A percentile compares a stretch with the other conserved stretches of the same genome.
Conservation (phyloP, 1,140 invertebrate species). For the Drosophila pandora region DNA sequence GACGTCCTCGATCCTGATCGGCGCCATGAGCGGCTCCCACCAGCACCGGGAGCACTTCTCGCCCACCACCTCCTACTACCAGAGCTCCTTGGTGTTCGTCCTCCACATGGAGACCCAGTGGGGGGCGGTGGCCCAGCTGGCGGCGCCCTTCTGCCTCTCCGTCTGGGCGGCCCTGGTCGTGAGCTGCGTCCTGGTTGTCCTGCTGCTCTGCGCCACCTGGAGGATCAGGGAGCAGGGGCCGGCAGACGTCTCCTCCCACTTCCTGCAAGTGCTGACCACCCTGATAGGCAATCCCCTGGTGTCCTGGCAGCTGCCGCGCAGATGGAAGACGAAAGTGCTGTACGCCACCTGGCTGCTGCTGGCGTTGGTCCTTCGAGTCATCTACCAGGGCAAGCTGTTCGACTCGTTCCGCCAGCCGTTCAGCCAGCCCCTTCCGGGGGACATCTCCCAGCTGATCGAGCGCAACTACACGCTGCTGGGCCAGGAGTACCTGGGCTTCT, state of each 20-base stretch:
- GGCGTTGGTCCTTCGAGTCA: constrained; percentile 50
- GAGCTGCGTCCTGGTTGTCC: constrained; percentile 20
- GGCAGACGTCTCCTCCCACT: constrained; percentile 13
- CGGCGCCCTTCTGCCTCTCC: constrained; percentile 32
- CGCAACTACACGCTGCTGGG: constrained; percentile 34
- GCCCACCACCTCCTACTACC: constrained; percentile 50
- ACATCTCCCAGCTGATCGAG: constrained; percentile 41
- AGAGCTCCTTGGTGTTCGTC: constrained; percentile 61
- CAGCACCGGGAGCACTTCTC: constrained; percentile 41
- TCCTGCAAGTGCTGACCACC: constrained; percentile 45
- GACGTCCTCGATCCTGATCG: constrained; percentile 54
- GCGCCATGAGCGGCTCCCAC: constrained; percentile 63
- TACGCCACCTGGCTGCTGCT: constrained; percentile 53
- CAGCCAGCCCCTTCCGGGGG: constrained; percentile 28
- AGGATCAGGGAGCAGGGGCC: neutral
- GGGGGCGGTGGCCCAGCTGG: constrained; percentile 49
- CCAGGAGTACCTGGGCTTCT: constrained; percentile 54
- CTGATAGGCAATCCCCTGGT: constrained; percentile 58
- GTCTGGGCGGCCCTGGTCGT: constrained; percentile 47
- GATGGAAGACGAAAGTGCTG: neutral
- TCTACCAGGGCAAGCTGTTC: constrained; percentile 66
- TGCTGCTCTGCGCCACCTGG: constrained; percentile 30
- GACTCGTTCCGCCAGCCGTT: constrained; percentile 55
- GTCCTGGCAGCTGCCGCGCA: constrained; percentile 3
- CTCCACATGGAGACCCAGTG: constrained; percentile 37